These are phyloP conservation scores for Copidosoma floridanum DNA, from an alignment of 1,140 invertebrate genomes.

Conservation along the genomic window DNA sequence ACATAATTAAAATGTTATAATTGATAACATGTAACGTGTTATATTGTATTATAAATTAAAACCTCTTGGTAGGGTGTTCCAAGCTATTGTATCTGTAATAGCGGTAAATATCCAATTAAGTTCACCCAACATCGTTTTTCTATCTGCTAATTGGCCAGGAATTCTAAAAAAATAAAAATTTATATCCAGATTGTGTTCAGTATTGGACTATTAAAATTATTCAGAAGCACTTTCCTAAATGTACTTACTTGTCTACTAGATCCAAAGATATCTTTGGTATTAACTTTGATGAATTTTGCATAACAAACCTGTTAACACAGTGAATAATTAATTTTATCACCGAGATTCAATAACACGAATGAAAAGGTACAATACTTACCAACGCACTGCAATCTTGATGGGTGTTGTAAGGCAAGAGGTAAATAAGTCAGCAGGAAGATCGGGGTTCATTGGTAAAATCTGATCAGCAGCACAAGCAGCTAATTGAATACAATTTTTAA, in stretches of 20 bases:
- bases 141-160: conserved; percentile 91
- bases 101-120: conserved; percentile 99
- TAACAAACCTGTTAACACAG: conserved; percentile 68
- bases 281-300: conserved; percentile 80
- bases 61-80: conserved; percentile 91
- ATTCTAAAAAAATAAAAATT: conserved; percentile 64
- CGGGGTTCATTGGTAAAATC: conserved; percentile 94
- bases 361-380: conserved; percentile 60
- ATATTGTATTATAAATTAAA: neutral
- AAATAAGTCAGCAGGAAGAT: conserved; percentile 98
- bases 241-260: conserved; percentile 82
- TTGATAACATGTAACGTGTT: conserved; percentile 7
- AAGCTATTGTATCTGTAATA: conserved; percentile 99
- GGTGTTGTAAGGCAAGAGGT: conserved; percentile 97
- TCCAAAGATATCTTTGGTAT: conserved; percentile 79
- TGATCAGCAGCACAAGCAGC: conserved; percentile 91
- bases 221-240: conserved; percentile 10
- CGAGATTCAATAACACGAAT: too few species aligned
- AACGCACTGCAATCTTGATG: conserved; percentile 93
- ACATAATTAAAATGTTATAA: too few species aligned
- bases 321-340: neutral
- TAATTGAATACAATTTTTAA: conserved; percentile 92
- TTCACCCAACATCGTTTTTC: conserved; percentile 96
- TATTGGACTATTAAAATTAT: conserved; percentile 10
- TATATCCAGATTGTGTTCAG: neutral